Conservation (phyloP, 30 jellyfish, hydroid and myxozoan genomes). For the Catostylus mosaicus region DNA sequence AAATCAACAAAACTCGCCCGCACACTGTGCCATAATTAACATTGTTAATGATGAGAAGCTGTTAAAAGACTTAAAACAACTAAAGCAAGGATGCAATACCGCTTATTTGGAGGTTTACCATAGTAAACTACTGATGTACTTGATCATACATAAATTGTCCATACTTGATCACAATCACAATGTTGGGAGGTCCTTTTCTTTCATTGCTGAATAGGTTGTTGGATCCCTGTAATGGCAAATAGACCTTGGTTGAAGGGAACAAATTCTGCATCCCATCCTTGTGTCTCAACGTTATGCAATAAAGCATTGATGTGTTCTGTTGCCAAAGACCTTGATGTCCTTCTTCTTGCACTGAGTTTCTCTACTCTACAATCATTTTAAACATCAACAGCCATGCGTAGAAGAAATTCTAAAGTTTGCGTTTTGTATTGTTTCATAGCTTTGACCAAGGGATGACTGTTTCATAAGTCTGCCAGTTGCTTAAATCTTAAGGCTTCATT, state of each 20-base stretch:
- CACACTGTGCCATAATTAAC: not conserved
- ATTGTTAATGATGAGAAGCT: not conserved
- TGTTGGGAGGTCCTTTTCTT: conserved; percentile 39
- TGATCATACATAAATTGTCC: conserved; percentile 25
- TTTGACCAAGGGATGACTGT: conserved; percentile 61
- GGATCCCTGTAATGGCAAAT: conserved; percentile 61
- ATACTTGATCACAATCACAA: conserved; percentile 44
- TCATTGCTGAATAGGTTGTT: conserved; percentile 46
- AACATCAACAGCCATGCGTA: conserved; percentile 58
- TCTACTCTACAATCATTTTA: conserved; percentile 49
- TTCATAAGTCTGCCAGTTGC: conserved; percentile 32
- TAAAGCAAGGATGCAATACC: conserved; percentile 18
- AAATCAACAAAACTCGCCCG: not conserved
- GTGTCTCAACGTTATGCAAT: conserved; percentile 23
- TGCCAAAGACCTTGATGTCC: conserved; percentile 68
- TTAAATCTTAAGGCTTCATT: conserved; percentile 51
- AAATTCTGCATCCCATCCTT: conserved; percentile 55
- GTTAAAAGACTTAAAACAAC: not conserved
- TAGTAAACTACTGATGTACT: conserved; percentile 5
- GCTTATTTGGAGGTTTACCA: conserved; percentile 35
- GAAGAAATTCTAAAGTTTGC: conserved; percentile 34
- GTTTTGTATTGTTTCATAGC: conserved; percentile 31
- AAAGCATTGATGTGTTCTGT: conserved; percentile 44
- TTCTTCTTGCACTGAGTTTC: conserved; percentile 67
- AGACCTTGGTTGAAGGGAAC: conserved; percentile 39